A percentile compares a stretch with the other conserved stretches of the same genome.
Conservation (phyloP, 2,797 vertebrate species). For the Artibeus jamaicensis region DNA sequence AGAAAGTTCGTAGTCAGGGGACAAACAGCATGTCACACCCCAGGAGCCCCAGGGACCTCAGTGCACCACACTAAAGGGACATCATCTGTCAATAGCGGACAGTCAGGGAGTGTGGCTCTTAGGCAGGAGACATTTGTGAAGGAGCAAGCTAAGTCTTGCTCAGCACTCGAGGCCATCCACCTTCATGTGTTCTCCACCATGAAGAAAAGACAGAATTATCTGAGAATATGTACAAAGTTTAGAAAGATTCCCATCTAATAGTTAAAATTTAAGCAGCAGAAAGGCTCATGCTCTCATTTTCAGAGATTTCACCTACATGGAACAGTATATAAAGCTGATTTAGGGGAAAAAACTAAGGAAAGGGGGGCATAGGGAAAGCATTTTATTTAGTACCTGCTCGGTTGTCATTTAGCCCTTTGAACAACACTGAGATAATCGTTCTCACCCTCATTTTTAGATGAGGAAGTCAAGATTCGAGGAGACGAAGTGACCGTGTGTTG, state of each 20-base stretch:
- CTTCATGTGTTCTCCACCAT: background rate
- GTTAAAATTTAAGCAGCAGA: background rate
- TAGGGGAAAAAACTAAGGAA: background rate
- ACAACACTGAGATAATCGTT: background rate
- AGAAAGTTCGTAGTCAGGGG: background rate
- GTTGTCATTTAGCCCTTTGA: background rate
- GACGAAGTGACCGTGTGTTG: background rate
- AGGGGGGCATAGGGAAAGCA: background rate
- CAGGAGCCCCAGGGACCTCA: background rate
- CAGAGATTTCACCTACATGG: background rate
- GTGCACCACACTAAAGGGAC: background rate
- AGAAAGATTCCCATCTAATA: constrained; percentile 1
- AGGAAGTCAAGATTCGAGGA: constrained; percentile 8
- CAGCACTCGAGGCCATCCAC: background rate
- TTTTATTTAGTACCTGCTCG: background rate
- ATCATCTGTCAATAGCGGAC: background rate
- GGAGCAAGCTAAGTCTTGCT: background rate
- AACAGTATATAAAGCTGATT: background rate
- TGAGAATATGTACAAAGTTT: background rate
- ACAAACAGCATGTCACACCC: background rate
- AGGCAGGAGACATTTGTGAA: background rate
- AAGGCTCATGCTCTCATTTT: background rate
- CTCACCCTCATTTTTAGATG: background rate
- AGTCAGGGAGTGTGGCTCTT: background rate
- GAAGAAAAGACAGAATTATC: background rate